A percentile compares a stretch with the other conserved stretches of the same genome.
These are phyloP conservation scores for Abscondita cerata DNA, from an alignment of 2,888 invertebrate genomes.

Conservation along the genomic window DNA sequence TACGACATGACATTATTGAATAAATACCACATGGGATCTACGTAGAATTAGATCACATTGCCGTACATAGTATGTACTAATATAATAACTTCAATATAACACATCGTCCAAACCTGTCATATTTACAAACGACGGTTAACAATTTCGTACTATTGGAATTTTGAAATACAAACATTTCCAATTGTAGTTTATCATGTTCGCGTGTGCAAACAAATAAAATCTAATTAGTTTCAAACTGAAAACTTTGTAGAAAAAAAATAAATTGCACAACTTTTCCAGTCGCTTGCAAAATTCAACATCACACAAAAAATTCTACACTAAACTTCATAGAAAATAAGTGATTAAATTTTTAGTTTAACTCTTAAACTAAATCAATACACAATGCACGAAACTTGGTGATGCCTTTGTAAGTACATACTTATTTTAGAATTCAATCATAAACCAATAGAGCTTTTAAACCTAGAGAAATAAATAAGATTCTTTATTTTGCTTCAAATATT, in stretches of 20 bases:
- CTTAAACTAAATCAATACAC: constrained; percentile 30
- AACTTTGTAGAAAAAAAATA: too few relatives aligned
- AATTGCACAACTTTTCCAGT: too few relatives aligned
- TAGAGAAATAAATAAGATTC: not conserved
- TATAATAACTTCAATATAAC: too few relatives aligned
- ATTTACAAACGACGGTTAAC: not conserved
- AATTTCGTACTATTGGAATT: not conserved
- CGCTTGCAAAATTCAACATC: too few relatives aligned
- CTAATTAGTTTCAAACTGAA: constrained; percentile 16
- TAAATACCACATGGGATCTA: not conserved
- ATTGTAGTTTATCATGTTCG: constrained; percentile 21
- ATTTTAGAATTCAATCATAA: constrained; percentile 15
- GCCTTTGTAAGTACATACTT: constrained; percentile 11
- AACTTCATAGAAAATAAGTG: constrained; percentile 22
- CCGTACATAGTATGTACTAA: too few relatives aligned
- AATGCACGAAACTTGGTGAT: constrained; percentile 23
- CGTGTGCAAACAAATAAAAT: constrained; percentile 19
- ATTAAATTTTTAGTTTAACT: constrained; percentile 26
- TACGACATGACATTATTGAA: not conserved
- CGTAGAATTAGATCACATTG: not conserved
- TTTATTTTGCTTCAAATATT: too few relatives aligned
- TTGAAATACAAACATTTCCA: constrained; percentile 15
- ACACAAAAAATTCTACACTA: constrained; percentile 15
- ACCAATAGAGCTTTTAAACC: not conserved
- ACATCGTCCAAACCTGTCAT: too few relatives aligned